Conservation (phyloP, 2,888 invertebrate species). For the Aphidoletes aphidimyza region DNA sequence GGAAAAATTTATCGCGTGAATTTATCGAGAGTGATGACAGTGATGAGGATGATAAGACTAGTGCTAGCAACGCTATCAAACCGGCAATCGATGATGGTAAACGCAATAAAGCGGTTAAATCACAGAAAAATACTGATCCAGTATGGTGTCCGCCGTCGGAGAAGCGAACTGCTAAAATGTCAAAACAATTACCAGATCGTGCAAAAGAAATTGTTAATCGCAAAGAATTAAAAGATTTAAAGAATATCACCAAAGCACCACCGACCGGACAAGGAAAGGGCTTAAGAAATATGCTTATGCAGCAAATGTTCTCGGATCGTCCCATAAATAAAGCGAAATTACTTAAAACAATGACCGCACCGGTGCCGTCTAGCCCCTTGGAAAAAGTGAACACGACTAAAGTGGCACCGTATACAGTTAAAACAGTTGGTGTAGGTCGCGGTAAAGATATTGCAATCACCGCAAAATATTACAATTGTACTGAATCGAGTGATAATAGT, state of each 20-base stretch:
- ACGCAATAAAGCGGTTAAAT: not conserved
- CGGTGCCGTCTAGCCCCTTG: not conserved
- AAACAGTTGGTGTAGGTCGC: slow-evolving; percentile 61
- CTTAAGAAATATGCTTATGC: not conserved
- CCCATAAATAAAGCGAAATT: not conserved
- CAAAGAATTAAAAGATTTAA: not conserved
- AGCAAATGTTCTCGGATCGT: not conserved
- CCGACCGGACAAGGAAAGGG: not conserved
- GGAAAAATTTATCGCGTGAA: slow-evolving; percentile 44
- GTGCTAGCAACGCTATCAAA: not conserved
- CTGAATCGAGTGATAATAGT: slow-evolving; percentile 37
- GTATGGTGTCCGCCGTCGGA: not conserved
- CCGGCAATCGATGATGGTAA: not conserved
- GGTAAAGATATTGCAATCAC: slow-evolving; percentile 60
- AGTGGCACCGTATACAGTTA: slow-evolving; percentile 53
- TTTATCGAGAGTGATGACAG: slow-evolving; percentile 24
- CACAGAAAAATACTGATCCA: not conserved
- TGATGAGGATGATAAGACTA: not conserved
- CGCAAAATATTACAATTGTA: slow-evolving; percentile 42
- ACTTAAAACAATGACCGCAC: not conserved
- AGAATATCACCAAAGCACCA: not conserved
- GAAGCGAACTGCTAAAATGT: not conserved
- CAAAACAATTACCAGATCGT: not conserved
- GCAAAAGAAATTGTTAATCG: not conserved
- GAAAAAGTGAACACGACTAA: not conserved